Evolutionary conservation across 2,888 invertebrate genomes (phyloP).

Genomic region (Panzeria rudis): DNA sequence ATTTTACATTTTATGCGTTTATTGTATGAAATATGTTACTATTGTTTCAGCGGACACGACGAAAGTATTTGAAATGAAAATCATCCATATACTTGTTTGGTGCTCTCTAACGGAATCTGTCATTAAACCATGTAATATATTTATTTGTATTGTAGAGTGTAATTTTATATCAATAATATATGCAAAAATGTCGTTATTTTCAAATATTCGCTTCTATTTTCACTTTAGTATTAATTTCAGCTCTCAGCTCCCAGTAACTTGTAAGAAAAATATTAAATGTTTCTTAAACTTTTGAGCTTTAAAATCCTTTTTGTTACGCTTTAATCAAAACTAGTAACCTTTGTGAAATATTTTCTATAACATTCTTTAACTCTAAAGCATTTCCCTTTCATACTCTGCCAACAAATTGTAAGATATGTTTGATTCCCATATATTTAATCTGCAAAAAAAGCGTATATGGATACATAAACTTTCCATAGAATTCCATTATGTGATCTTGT

Average conservation of each 20-base stretch:
- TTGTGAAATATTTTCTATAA: neutral
- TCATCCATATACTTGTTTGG: no score
- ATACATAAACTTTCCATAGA: slow-evolving; percentile 42
- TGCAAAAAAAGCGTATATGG: neutral
- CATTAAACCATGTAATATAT: no score
- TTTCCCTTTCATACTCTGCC: slow-evolving; percentile 6
- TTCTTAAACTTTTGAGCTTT: neutral
- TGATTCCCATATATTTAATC: slow-evolving; percentile 27
- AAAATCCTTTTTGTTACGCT: neutral
- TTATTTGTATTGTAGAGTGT: no score
- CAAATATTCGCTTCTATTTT: neutral
- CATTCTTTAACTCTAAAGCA: neutral
- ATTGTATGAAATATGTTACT: no score
- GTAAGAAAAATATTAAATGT: neutral
- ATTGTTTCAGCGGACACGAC: no score
- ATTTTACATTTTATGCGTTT: no score
- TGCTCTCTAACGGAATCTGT: no score
- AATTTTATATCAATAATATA: no score
- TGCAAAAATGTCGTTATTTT: neutral
- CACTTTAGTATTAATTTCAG: no score
- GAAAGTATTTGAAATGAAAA: no score
- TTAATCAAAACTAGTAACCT: neutral
- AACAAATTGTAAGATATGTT: slow-evolving; percentile 4
- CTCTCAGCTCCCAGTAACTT: no score
- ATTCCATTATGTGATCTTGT: slow-evolving; percentile 59